Evolutionary conservation across 2,888 invertebrate genomes (phyloP).

Genomic region (Deilephila porcellus): DNA sequence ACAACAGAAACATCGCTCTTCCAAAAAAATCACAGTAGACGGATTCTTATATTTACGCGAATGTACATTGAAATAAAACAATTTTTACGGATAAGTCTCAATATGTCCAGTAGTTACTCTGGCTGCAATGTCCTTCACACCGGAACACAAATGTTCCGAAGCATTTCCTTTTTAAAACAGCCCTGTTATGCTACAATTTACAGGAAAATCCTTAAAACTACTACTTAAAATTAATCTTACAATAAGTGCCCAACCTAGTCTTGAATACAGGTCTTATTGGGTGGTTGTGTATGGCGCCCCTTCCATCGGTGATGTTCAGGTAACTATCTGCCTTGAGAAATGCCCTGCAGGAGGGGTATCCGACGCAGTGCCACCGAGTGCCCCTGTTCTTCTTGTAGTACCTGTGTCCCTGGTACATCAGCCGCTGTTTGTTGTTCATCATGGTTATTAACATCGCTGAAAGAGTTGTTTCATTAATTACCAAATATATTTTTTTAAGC

Average conservation of each 20-base stretch:
- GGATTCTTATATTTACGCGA: no score
- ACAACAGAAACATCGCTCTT: no score
- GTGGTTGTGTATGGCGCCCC: neutral
- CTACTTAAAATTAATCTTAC: neutral
- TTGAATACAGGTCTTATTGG: neutral
- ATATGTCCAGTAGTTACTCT: no score
- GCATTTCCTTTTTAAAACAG: no score
- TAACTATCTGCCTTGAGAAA: conserved; percentile 14
- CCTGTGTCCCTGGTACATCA: conserved; percentile 38
- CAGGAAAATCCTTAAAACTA: no score
- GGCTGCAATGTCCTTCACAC: no score
- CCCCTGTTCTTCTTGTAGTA: conserved; percentile 33
- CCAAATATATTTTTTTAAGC: neutral
- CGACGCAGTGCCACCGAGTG: conserved; percentile 41
- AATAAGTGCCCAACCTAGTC: neutral
- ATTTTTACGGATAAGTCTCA: no score
- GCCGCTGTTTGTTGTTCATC: conserved; percentile 36
- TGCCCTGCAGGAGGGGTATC: conserved; percentile 39
- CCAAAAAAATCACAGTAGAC: no score
- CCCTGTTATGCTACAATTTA: no score
- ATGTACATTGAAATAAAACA: no score
- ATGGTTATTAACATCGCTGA: conserved; percentile 41
- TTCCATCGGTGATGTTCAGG: neutral
- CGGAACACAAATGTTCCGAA: no score
- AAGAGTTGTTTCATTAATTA: conserved; percentile 19